Base-by-base conservation (phyloP, 2,113 vertebrate species). In the Leiothrix lutea region DNA sequence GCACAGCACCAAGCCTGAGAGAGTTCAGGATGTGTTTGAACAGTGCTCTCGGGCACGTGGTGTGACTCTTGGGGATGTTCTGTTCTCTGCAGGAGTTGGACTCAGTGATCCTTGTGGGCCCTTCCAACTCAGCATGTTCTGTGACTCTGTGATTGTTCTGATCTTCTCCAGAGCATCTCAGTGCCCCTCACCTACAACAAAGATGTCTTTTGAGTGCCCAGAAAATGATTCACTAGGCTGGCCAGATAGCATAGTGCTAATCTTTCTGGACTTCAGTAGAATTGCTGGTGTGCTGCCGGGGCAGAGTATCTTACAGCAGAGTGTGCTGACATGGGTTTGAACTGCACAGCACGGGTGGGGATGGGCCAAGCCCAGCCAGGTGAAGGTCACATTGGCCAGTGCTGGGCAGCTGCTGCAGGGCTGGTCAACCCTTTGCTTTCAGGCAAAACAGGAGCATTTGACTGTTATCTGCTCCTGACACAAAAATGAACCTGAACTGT, bases 211-310 rank as follows among this genome's bases (percentile, higher is more conserved):
- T 23, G 31, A 62, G 31, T 11, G 28, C 7, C 33, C 66, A 44
- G 71, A 77, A 85, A 82, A 92, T 89, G 0, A 91, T 93, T 95
- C 57, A 61, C 80, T 16, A 51, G 66, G 44, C 29, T 35, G 7
- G 36, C 18, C 69, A 48, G 80, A 54, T 70, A 86, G 1, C 0
- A 1, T 9, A 42, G 38, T 1, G 11, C 72, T 94, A 26, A 83
- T 73, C 89, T 77, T 61, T 24, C 54, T 62, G 83, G 54, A 86
- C 64, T 48, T 80, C 45, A 70, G 79, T 18, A 51, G 17, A 38
- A 54, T 7, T 54, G 74, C 45, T 60, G 64, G 40, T 65, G 79
- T 20, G 26, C 21, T 64, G 82, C 71, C 48, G 31, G 79, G 85
- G 61, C 86, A 75, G 80, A 36, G 36, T 12, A 28, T 33, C 64